These are phyloP conservation scores for Antigone vipio DNA, from an alignment of 2,113 vertebrate genomes.

Conservation along the genomic window DNA sequence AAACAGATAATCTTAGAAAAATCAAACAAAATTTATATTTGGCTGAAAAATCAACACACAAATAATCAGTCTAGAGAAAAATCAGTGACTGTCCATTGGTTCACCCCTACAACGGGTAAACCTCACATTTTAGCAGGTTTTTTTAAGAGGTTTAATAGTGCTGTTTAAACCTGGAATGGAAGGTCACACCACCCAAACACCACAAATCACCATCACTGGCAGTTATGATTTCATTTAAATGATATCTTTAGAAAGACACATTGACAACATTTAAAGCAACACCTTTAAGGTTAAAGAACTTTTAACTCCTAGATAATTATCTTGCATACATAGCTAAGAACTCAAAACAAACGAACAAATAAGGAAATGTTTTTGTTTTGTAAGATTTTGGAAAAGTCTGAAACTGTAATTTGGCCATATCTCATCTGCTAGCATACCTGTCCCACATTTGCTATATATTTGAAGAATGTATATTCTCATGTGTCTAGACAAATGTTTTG, in stretches of 20 bases:
- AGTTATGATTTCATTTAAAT: background rate
- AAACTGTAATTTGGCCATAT: background rate
- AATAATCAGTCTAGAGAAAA: background rate
- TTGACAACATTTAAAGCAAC: background rate
- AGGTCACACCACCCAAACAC: background rate
- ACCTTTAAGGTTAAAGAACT: background rate
- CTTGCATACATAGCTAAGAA: background rate
- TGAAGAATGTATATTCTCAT: background rate
- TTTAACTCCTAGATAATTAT: background rate
- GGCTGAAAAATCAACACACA: background rate
- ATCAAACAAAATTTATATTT: background rate
- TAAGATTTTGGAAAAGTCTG: background rate
- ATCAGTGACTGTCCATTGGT: background rate
- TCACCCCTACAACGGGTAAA: background rate
- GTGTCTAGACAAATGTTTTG: background rate
- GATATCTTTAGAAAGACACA: background rate
- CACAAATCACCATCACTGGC: background rate
- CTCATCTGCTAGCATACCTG: background rate
- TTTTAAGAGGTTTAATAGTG: background rate
- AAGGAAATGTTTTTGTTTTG: background rate
- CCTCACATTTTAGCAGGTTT: background rate
- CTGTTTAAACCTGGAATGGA: background rate
- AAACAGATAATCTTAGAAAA: background rate
- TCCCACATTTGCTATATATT: too few species aligned
- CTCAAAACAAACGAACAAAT: background rate